Evolutionary conservation across 2,113 vertebrate genomes (phyloP).

Genomic region (Oryzias melastigma): DNA sequence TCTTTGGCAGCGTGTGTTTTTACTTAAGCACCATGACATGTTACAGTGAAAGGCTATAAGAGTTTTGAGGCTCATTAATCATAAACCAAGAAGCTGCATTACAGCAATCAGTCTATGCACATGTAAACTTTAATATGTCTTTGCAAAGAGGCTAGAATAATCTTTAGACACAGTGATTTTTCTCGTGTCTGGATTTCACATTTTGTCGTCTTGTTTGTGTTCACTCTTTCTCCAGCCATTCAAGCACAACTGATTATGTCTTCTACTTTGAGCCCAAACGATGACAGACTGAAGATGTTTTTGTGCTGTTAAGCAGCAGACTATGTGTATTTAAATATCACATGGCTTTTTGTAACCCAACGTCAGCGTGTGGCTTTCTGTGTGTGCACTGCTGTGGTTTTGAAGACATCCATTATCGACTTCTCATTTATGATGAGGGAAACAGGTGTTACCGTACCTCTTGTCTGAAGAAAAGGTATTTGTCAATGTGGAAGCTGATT

Average conservation of each 20-base stretch:
- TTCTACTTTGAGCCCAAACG: slow-evolving; percentile 44
- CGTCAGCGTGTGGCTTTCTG: slow-evolving; percentile 13
- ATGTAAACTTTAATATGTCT: not conserved
- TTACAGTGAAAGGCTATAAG: slow-evolving; percentile 5
- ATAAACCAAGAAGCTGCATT: not conserved
- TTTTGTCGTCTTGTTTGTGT: slow-evolving; percentile 13
- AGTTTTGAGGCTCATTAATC: slow-evolving; percentile 17
- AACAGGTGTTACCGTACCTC: slow-evolving; percentile 20
- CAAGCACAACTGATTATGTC: slow-evolving; percentile 20
- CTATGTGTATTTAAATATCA: slow-evolving; percentile 9
- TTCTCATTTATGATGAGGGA: slow-evolving; percentile 23
- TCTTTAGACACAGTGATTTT: not conserved
- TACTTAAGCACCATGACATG: slow-evolving; percentile 27
- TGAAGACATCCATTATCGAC: slow-evolving; percentile 9
- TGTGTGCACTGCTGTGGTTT: slow-evolving; percentile 1
- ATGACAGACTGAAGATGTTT: slow-evolving; percentile 46
- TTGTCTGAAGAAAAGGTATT: not conserved
- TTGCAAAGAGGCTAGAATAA: not conserved
- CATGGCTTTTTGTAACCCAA: slow-evolving; percentile 12
- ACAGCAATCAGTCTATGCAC: not conserved
- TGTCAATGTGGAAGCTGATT: too few species aligned
- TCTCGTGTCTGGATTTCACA: slow-evolving; percentile 13
- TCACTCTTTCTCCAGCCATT: slow-evolving; percentile 18
- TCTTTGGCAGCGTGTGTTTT: slow-evolving; percentile 54
- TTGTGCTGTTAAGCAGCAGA: slow-evolving; percentile 27